Evolutionary conservation across 1,140 invertebrate species (phyloP), one percentile per base, ranked within the genome.

Genomic region (Saccostrea glomerata): DNA sequence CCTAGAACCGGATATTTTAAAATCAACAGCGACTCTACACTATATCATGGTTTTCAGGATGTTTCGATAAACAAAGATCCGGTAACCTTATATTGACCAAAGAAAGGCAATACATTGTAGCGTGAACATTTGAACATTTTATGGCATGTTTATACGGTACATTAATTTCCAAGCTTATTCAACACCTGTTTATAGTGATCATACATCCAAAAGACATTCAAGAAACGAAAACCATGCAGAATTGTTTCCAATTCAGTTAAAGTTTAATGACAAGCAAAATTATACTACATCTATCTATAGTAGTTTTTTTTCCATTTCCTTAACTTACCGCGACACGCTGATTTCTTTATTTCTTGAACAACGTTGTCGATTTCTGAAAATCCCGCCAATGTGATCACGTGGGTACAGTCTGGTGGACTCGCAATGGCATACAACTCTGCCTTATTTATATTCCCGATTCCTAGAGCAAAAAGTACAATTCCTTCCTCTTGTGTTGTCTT

Each of bases 341-440:
- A 85, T 47, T 88, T 89, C 56, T 89, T 66, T 4, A 92, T 90
- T 66, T 92, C 87, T 36, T 90, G 77, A 17, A 90, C 82, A 36
- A 92, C 82, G 12, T 66, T 89, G 36, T 90, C 85, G 5, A 92
- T 91, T 36, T 91, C 85, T 12, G 86, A 55, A 87, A 91, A 92
- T 47, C 87, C 83, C 23, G 86, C 82, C 15, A 92, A 66, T 13
- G 87, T 30, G 66, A 87, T 90, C 20, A 90, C 90, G 63, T 90
- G 90, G 15, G 84, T 90, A 47, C 91, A 91, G 36, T 84, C 77
- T 0, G 87, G 89, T 0, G 73, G 40, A 56, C 88, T 89, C 15
- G 88, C 88, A 56, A 90, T 88, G 11, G 55, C 82, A 3, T 84
- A 85, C 25, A 89, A 56, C 54, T 92, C 91, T 13, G 82, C 63